Conservation (phyloP, 2,113 vertebrate genomes). For the Lycaon pictus region DNA sequence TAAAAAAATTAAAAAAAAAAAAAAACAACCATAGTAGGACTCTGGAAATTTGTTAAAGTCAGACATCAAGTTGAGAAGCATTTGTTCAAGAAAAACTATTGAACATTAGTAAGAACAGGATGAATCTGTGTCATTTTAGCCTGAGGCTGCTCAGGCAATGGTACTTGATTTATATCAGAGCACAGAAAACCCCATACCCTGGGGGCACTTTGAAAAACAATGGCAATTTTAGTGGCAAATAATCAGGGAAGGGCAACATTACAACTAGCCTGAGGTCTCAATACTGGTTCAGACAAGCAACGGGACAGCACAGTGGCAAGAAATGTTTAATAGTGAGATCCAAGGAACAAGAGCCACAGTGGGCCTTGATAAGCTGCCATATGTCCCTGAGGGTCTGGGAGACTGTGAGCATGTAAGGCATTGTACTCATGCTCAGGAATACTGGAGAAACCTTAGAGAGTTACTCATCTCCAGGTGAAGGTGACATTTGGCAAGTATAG, state of each 20-base stretch:
- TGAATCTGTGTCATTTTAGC: background rate
- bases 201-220: constrained; percentile 36
- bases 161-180: background rate
- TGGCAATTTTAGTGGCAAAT: background rate
- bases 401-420: background rate
- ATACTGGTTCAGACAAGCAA: background rate
- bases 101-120: background rate
- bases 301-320: background rate
- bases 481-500: background rate
- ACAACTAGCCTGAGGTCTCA: background rate
- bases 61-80: background rate
- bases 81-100: constrained; percentile 6
- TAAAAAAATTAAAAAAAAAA: too few species aligned
- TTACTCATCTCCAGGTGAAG: background rate
- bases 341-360: background rate
- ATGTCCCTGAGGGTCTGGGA: background rate
- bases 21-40: background rate
- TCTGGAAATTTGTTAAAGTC: constrained; percentile 28
- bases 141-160: background rate
- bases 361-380: background rate
- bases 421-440: background rate
- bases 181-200: background rate
- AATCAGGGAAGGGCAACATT: background rate
- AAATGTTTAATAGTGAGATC: background rate
- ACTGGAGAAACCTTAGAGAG: background rate